Evolutionary conservation across 2,888 invertebrate species (phyloP), one percentile per base, ranked within the genome.

Genomic region (Aelia acuminata): DNA sequence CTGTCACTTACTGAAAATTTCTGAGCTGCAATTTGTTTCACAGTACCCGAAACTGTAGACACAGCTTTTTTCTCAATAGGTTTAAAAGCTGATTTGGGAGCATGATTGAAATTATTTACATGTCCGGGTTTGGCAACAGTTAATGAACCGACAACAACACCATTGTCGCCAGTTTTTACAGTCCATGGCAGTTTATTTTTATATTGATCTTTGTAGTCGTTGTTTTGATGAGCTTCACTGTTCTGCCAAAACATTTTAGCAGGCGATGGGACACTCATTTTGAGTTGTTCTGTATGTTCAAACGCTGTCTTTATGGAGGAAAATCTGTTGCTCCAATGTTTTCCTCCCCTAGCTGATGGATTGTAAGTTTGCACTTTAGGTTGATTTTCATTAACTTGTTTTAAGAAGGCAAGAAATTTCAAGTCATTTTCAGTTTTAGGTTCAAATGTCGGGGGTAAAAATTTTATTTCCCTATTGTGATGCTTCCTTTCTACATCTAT

Each of bases 351-450:
- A 87, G 91, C 90, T 88, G 91, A 89, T 89, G 91, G 90, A 90
- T 91, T 80, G 92, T 92, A 84, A 90, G 92, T 89, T 91, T 92
- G 88, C 85, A 92, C 92, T 92, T 93, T 91, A 75, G 89, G 89
- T 43, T 88, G 92, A 57, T 92, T 93, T 84, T 94, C 94, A 91
- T 94, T 96, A 90, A 95, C 95, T 91, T 96, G 96, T 90, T 95
- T 95, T 91, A 97, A 95, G 91, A 97, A 95, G 0, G 97, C 96
- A 86, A 97, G 92, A 91, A 97, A 97, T 91, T 97, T 97, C 88
- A 94, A 94, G 91, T 97, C 97, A 91, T 96, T 97, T 87, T 97
- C 97, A 0, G 97, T 97, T 92, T 96, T 97, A 0, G 97, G 96
- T 90, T 94, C 94, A 90, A 97, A 96, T 2, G 94, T 93, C 0